Percentiles rank a stretch among this genome's conserved stretches.
phyloP scores from a whole-genome alignment of 2,797 vertebrate genomes.

The Eutrigla gurnardus region DNA sequence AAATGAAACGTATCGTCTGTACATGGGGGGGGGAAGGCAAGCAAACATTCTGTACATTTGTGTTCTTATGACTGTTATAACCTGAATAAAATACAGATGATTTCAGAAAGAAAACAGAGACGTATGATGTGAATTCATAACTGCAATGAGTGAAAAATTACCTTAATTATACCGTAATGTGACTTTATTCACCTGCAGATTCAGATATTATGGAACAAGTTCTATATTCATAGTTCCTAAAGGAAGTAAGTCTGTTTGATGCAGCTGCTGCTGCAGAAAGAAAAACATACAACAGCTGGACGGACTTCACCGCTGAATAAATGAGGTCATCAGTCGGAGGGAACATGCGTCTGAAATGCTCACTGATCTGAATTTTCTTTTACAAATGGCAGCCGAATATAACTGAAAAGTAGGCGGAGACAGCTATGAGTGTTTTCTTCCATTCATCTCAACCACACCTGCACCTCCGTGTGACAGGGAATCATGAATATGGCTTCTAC shows the following conservation, averaged over 20 bases:
- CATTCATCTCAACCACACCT: slow-evolving; percentile 1
- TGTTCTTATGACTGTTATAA: slow-evolving; percentile 20
- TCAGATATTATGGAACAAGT: too few species aligned
- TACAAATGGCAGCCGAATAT: slow-evolving; percentile 35
- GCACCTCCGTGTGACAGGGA: slow-evolving; percentile 22
- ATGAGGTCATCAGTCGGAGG: slow-evolving; percentile 24
- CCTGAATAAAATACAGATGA: slow-evolving; percentile 24
- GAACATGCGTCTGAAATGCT: slow-evolving; percentile 16
- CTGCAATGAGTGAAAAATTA: neutral
- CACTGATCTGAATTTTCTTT: slow-evolving; percentile 33
- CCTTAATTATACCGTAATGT: neutral
- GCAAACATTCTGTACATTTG: slow-evolving; percentile 28
- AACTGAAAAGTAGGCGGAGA: slow-evolving; percentile 31
- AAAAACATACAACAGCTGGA: neutral
- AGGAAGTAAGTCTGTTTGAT: too few species aligned
- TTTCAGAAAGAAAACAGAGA: slow-evolving; percentile 13
- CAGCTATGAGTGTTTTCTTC: slow-evolving; percentile 4
- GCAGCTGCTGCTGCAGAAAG: too few species aligned
- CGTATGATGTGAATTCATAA: neutral
- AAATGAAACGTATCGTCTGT: slow-evolving; percentile 6
- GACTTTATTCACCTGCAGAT: neutral
- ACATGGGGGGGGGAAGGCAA: slow-evolving; percentile 9
- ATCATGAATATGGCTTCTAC: slow-evolving; percentile 54
- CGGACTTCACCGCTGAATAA: slow-evolving; percentile 22
- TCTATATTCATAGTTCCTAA: too few species aligned